Evolutionary conservation across 2,888 invertebrate genomes (phyloP), one percentile per base, ranked within the genome.

Genomic region (Pristionchus entomophagus): DNA sequence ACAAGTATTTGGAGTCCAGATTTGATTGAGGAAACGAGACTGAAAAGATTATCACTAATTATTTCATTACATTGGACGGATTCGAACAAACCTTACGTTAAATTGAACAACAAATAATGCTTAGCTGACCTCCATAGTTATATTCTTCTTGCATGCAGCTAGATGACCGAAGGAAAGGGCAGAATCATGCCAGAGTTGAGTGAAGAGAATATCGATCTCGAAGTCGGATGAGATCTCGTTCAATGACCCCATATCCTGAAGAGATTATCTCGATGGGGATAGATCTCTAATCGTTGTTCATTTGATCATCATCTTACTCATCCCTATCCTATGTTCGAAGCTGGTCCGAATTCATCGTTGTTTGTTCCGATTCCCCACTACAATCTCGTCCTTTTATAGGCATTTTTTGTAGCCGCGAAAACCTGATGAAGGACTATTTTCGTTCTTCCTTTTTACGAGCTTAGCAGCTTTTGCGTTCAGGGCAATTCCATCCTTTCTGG

Each of bases 1-100:
- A 86, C 93, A 93, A 17, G 92, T 93, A 84, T 93, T 93, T 1
- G 93, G 93, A 19, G 92, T 92, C 93, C 93, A 93, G 83, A 93
- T 92, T 14, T 62, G 38, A 26, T n/a, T 29, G 22, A 83, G 41
- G 49, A 35, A 62, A 1, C 83, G 83, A n/a, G 69, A 35, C 84
- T 84, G 69, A 51, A 51, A 78, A 10, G 65, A 65, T 29, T 12
- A 65, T 10, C n/a, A n/a, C n/a, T n/a, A n/a, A n/a, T n/a, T n/a
- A n/a, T n/a, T n/a, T n/a, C n/a, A n/a, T n/a, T n/a, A n/a, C n/a
- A n/a, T 73, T 32, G 73, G 38, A 29, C 3, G 19, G 4, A 65
- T 32, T 32, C 5, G 1, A 35, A 22, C 56, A n/a, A n/a, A 22
- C n/a, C n/a, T n/a, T n/a, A n/a, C n/a, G n/a, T n/a, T n/a, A n/a